Conservation (phyloP, 2,113 vertebrate genomes). For the cattle (Bos taurus) region ARS-UCD2.0 NC_037357.1:98585501-98586000, state of each 20-base stretch:
- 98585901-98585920: not conserved
- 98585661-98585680: not conserved
- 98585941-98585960: not conserved
- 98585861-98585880: not conserved
- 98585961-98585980: not conserved
- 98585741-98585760: not conserved
- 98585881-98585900: not conserved
- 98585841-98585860: not conserved
- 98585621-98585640: not conserved
- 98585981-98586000: conserved; percentile 19
- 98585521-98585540: not conserved
- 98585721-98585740: not conserved
- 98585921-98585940: conserved; percentile 17
- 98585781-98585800: not conserved
- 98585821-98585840: not conserved
- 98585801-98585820: conserved; percentile 28
- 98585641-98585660: not conserved
- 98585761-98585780: not conserved
- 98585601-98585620: not conserved
- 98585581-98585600: not conserved
- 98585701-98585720: not conserved
- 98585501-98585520: not conserved
- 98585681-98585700: not conserved
- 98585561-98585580: not conserved
- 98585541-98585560: not conserved